Percentiles rank a stretch among this genome's conserved stretches.
phyloP scores from a whole-genome alignment of 1,140 invertebrate species.

The Trichonephila inaurata region DNA sequence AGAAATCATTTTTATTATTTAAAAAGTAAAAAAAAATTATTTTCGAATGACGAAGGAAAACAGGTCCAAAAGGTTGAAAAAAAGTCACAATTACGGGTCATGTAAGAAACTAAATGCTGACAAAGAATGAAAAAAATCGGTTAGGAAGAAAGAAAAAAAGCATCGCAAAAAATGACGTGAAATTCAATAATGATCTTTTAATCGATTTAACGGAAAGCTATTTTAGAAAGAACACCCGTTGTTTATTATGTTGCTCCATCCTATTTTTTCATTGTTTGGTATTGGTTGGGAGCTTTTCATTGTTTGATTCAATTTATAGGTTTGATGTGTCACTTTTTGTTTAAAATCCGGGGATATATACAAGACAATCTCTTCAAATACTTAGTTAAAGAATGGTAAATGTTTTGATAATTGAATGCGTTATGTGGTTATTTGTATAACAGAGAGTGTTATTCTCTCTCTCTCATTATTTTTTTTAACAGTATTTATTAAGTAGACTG shows the following conservation, averaged over 20 bases:
- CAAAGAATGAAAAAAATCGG: background rate
- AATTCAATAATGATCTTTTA: slow-evolving; percentile 69
- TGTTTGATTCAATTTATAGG: no score
- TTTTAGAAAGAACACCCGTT: slow-evolving; percentile 61
- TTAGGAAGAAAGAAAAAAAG: background rate
- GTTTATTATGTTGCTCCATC: slow-evolving; percentile 59
- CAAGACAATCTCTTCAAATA: no score
- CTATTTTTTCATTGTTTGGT: background rate
- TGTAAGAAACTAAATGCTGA: background rate
- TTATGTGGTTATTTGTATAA: no score
- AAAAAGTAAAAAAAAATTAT: no score
- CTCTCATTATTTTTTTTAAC: no score
- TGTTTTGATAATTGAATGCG: no score
- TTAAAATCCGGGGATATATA: no score
- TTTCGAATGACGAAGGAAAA: background rate
- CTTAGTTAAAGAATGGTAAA: no score
- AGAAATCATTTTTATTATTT: no score
- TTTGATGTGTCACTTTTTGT: no score
- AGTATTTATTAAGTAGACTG: no score
- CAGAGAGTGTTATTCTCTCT: no score
- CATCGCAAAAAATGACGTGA: slow-evolving; percentile 50
- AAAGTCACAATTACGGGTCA: background rate
- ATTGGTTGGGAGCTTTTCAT: background rate
- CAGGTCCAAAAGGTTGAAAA: background rate
- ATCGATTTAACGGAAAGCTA: slow-evolving; percentile 66